Base-by-base conservation (phyloP, 2,888 invertebrate genomes). In the Tinea semifulvella region DNA sequence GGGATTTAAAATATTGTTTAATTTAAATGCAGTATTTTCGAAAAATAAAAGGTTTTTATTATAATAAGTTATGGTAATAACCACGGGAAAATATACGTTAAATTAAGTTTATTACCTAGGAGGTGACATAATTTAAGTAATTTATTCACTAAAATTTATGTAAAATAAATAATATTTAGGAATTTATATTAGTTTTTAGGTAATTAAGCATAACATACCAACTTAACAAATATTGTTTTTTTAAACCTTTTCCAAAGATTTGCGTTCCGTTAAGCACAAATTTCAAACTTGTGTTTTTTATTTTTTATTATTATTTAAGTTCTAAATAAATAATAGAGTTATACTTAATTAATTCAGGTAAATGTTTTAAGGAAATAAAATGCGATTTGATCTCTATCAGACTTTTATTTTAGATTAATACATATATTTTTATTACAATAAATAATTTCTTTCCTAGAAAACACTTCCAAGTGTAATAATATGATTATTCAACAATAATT, bases 331-430 rank as follows among this genome's bases (percentile, higher is more conserved):
- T 13, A 8, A 35, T 35, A 35, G 10, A 35, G 3, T 14, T 35
- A 35, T 35, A 28, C 11, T 11, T 28, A 22, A 5, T 22, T 28
- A 28, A 28, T 8, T 28, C n/a, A 28, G 5, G 4, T 8, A 8
- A 14, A 36, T 36, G 18, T 36, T 36, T 18, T 16, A 36, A 18
- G 18, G 5, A 18, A 36, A 36, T 36, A 18, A 36, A 36, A 36
- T 36, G 3, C 36, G 36, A 36, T 36, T 36, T 36, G 36, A 36
- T 36, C 36, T 36, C 36, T 36, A 36, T 18, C 18, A 18, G 16
- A 36, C 17, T 36, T 36, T 36, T 36, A 36, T 36, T 36, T 36
- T 36, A n/a, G 6, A 36, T 10, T 10, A 16, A 6, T 18, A 36
- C 10, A 36, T 36, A 18, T 2, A 3, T 36, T 10, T 4, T 36